Conservation (phyloP, 2,797 vertebrate genomes). For the Takifugu rubripes region DNA sequence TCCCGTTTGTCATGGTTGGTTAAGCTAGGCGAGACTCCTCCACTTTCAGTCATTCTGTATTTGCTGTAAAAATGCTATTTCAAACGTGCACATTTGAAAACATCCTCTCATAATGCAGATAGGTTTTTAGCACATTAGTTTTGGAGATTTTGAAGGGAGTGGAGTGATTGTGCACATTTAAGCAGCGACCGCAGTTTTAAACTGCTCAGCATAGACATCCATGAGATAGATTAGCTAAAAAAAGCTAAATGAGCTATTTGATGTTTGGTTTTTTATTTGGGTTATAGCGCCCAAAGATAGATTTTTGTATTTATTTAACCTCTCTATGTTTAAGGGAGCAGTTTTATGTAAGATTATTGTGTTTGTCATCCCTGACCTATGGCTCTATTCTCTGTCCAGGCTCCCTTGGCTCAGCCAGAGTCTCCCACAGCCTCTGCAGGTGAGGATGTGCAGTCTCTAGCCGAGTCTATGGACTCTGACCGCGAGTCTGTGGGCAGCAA, state of each 20-base stretch:
- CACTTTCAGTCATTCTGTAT: slow-evolving; percentile 33
- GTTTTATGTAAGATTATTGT: not conserved
- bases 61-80: slow-evolving; percentile 35
- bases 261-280: no score
- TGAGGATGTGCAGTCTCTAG: slow-evolving; percentile 95
- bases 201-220: no score
- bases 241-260: no score
- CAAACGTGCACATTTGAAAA: slow-evolving; percentile 11
- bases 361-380: not conserved
- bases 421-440: slow-evolving; percentile 96
- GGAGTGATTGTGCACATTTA: no score
- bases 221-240: no score
- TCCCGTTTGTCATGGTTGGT: slow-evolving; percentile 35
- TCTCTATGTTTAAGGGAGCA: not conserved
- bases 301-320: no score
- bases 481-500: slow-evolving; percentile 96
- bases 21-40: slow-evolving; percentile 7
- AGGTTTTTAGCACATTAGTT: no score
- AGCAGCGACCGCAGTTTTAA: no score
- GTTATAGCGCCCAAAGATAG: no score
- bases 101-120: no score
- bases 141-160: no score
- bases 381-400: slow-evolving; percentile 71
- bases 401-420: slow-evolving; percentile 96
- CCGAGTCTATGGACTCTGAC: slow-evolving; percentile 97